These are phyloP conservation scores for Lamellibrachia luymesi DNA, from an alignment of 1,140 invertebrate species.

Conservation along the genomic window DNA sequence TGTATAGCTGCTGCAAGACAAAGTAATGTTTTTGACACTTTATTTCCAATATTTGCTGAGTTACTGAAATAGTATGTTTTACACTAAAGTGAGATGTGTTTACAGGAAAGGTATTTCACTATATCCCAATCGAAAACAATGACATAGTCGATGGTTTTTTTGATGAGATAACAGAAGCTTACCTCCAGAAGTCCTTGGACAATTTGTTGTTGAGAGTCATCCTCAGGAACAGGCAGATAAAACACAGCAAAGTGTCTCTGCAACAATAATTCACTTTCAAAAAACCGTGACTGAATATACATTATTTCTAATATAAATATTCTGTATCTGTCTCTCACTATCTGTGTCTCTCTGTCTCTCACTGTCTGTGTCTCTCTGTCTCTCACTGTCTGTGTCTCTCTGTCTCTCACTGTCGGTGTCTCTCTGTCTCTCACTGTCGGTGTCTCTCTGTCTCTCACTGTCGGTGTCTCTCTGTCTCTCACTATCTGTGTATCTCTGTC, in stretches of 20 bases:
- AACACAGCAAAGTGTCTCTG: constrained; percentile 57
- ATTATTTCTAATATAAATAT: not conserved
- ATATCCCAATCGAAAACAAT: not conserved
- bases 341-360: not conserved
- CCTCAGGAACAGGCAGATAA: constrained; percentile 45
- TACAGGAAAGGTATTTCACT: not conserved
- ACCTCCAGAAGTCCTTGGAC: constrained; percentile 53
- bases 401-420: too few species aligned
- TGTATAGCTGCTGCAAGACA: too few species aligned
- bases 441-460: too few species aligned
- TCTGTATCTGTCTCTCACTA: not conserved
- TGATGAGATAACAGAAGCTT: constrained; percentile 5
- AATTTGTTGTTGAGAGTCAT: constrained; percentile 45
- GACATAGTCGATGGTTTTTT: not conserved
- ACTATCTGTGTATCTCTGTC: too few species aligned
- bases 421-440: too few species aligned
- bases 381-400: too few species aligned
- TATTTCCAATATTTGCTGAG: too few species aligned
- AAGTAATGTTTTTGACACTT: too few species aligned
- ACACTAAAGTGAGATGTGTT: not conserved
- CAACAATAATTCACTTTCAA: not conserved
- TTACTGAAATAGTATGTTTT: not conserved
- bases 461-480: too few species aligned
- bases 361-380: too few species aligned
- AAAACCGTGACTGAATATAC: not conserved